A percentile compares a stretch with the other conserved stretches of the same genome.
phyloP scores from a whole-genome alignment of 1,140 invertebrate species.

The Macrostomum lignano region DNA sequence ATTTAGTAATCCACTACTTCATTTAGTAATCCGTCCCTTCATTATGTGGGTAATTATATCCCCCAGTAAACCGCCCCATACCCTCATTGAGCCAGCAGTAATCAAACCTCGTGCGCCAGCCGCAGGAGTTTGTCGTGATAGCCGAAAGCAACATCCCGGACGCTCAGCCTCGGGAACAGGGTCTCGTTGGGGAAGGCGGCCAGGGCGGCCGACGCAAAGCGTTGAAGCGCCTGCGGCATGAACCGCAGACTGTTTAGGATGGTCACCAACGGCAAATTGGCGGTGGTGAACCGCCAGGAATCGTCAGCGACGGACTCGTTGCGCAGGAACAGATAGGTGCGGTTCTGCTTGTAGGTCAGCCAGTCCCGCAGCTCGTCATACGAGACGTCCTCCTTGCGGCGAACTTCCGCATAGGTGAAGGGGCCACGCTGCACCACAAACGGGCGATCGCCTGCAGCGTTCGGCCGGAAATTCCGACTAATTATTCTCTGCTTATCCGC shows the following conservation, averaged over 20 bases:
- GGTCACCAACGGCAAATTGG: constrained; percentile 24
- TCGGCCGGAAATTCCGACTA: too few species aligned
- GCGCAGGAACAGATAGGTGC: constrained; percentile 11
- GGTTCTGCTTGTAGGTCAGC: constrained; percentile 28
- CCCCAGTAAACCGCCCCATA: too few species aligned
- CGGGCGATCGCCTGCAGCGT: constrained; percentile 37
- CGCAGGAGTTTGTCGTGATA: constrained; percentile 11
- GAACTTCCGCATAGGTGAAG: constrained; percentile 52
- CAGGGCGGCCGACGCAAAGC: neutral
- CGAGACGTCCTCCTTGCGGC: constrained; percentile 9
- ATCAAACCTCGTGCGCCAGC: constrained; percentile 8
- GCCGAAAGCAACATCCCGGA: constrained; percentile 7
- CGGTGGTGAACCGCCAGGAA: constrained; percentile 19
- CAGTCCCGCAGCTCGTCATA: too few species aligned
- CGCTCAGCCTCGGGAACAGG: constrained; percentile 3
- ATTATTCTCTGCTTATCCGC: too few species aligned
- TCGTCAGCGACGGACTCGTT: constrained; percentile 14
- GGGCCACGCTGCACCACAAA: constrained; percentile 50
- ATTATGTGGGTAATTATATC: too few species aligned
- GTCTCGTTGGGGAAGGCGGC: neutral
- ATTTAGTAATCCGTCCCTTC: too few species aligned
- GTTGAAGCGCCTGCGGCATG: constrained; percentile 11
- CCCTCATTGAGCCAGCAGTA: too few species aligned
- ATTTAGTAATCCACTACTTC: too few species aligned
- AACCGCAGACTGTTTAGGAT: constrained; percentile 10